Percentiles rank a stretch among this genome's conserved stretches.
Evolutionary conservation across 2,797 vertebrate genomes (phyloP).

Genomic region (Cyclura pinguis): DNA sequence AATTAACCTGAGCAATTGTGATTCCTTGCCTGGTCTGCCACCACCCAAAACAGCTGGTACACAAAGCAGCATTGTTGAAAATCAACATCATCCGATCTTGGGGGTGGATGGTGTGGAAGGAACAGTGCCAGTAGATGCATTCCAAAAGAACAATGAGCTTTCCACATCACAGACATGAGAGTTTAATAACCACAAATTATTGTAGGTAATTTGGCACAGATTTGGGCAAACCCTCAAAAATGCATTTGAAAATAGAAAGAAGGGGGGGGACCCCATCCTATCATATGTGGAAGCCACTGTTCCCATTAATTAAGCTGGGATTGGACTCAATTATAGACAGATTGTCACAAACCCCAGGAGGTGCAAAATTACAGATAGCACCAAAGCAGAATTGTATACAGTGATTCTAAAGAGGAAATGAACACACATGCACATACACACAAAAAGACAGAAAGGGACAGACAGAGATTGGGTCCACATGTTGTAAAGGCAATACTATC

Average conservation of each 20-base stretch:
- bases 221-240: conserved; percentile 69
- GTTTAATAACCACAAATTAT: conserved; percentile 76
- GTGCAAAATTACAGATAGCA: neutral
- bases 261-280: accelerated
- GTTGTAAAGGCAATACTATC: conserved; percentile 50
- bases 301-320: conserved; percentile 67
- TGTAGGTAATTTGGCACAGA: conserved; percentile 73
- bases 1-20: conserved; percentile 44
- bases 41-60: conserved; percentile 54
- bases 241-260: conserved; percentile 54
- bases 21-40: conserved; percentile 45
- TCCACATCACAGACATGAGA: conserved; percentile 62
- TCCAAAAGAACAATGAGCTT: conserved; percentile 58
- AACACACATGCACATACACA: neutral
- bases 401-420: conserved; percentile 54
- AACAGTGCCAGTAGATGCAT: conserved; percentile 37
- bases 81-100: conserved; percentile 47
- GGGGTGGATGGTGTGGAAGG: neutral
- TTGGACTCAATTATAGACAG: conserved; percentile 65
- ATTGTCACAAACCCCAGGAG: conserved; percentile 50
- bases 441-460: neutral
- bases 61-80: conserved; percentile 56
- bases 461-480: conserved; percentile 16
- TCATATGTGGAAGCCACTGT: conserved; percentile 53
- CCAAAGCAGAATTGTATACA: conserved; percentile 34